Percentiles rank a stretch among this genome's conserved stretches.
These are phyloP conservation scores for Stenchaetothrips biformis DNA, from an alignment of 2,888 invertebrate species.

Conservation along the genomic window DNA sequence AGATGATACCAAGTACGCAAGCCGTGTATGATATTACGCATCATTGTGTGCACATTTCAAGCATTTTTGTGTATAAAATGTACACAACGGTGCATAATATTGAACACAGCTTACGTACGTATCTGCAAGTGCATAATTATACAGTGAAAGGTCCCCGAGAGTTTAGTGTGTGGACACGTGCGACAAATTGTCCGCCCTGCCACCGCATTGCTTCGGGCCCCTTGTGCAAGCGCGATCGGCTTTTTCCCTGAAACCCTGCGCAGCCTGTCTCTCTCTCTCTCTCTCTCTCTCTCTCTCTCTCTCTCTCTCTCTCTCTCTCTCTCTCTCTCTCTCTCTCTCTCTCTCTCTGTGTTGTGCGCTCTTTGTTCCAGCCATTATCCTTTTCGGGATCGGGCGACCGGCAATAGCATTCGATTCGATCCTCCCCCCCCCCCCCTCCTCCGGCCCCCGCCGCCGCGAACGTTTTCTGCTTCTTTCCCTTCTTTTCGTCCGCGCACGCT, in stretches of 20 bases:
- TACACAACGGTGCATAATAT: too few relatives aligned
- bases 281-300: not conserved
- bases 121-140: too few relatives aligned
- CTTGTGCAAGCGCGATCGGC: not conserved
- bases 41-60: too few relatives aligned
- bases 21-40: too few relatives aligned
- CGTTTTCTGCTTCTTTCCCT: not conserved
- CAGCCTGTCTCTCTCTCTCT: not conserved
- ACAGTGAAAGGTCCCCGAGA: too few relatives aligned
- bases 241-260: not conserved
- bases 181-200: not conserved
- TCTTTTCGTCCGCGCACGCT: too few relatives aligned
- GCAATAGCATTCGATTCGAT: constrained; percentile 20
- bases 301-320: not conserved
- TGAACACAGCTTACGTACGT: too few relatives aligned
- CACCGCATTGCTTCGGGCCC: constrained; percentile 1
- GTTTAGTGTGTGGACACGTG: too few relatives aligned
- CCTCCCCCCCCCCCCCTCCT: not conserved
- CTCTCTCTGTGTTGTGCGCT: not conserved
- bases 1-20: too few relatives aligned
- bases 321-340: not conserved
- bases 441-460: not conserved
- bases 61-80: too few relatives aligned
- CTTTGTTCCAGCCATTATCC: constrained; percentile 20
- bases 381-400: constrained; percentile 7